Base-by-base conservation (phyloP, 2,113 vertebrate genomes). In the Porphyrio hochstetteri region DNA sequence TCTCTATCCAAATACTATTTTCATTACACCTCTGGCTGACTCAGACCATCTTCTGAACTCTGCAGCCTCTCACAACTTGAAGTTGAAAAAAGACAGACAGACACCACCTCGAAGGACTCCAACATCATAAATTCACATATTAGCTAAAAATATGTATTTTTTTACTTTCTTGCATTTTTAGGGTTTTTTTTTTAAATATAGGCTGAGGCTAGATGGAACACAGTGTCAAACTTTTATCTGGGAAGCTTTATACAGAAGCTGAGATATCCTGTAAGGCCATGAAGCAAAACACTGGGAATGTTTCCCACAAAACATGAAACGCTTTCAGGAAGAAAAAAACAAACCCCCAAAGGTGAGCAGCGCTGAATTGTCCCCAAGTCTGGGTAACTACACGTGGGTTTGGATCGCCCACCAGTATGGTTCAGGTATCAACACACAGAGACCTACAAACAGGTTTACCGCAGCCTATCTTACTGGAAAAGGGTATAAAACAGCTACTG, bases 61-160 rank as follows among this genome's bases (percentile, higher is more conserved):
- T 42, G 48, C 57, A 86, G 24, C 13, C 24, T 33, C 35, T 48
- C 68, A 56, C 1, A 1, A 8, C 13, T 50, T 16, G 8, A 70
- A 44, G 16, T 0, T 28, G 11, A 40, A 55, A 74, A 90, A 5
- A 44, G 23, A 48, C 16, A 35, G 12, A 27, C 35, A 67, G 40
- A 6, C 15, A 38, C 4, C 25, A 38, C 4, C 1, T 5, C 0
- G 0, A 67, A 52, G 31, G 23, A 10, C 6, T 38, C 42, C 4
- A 7, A 57, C 15, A 4, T 14, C 59, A 36, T 0, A 0, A 56
- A 20, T 60, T 53, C 29, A 65, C 24, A 2, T 0, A 40, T 31
- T 1, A 77, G 4, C 31, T n/a, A 56, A n/a, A 92, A 33, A n/a
- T n/a, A n/a, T n/a, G n/a, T 13, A 9, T 53, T 53, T 28, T 53